Evolutionary conservation across 2,113 vertebrate species (phyloP).

Genomic region (Notothenia coriiceps): DNA sequence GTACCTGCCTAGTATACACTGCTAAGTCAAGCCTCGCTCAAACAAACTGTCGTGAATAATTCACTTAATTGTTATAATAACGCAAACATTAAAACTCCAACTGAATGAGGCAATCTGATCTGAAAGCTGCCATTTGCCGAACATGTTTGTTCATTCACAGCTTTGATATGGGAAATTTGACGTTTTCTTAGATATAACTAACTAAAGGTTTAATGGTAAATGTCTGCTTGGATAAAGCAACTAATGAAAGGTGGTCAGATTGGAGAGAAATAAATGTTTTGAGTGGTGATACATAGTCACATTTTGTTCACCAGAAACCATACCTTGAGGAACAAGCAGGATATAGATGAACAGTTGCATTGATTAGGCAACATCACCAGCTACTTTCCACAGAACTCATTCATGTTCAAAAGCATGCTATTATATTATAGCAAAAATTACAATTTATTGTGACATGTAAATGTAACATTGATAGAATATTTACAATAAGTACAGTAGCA

Average conservation of each 20-base stretch:
- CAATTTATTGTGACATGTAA: slow-evolving; percentile 49
- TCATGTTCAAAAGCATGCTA: background rate
- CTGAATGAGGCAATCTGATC: background rate
- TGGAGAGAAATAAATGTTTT: background rate
- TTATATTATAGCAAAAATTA: slow-evolving; percentile 47
- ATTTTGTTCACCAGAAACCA: background rate
- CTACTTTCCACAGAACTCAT: background rate
- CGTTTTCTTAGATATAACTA: too few species aligned
- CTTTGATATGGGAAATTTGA: background rate
- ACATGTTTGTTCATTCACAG: background rate
- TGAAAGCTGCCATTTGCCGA: background rate
- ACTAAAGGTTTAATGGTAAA: background rate
- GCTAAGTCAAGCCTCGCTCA: too few species aligned
- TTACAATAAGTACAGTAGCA: background rate
- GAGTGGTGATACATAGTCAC: background rate
- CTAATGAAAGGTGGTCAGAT: background rate
- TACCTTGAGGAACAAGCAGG: background rate
- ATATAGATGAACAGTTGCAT: background rate
- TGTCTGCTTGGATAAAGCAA: background rate
- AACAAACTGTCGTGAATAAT: too few species aligned
- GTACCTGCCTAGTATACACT: too few species aligned
- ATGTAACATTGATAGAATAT: slow-evolving; percentile 19
- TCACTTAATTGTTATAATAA: too few species aligned
- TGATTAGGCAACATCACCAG: background rate
- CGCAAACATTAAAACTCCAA: too few species aligned